Evolutionary conservation across 2,888 invertebrate species (phyloP).

Genomic region (Sphinx pinastri): DNA sequence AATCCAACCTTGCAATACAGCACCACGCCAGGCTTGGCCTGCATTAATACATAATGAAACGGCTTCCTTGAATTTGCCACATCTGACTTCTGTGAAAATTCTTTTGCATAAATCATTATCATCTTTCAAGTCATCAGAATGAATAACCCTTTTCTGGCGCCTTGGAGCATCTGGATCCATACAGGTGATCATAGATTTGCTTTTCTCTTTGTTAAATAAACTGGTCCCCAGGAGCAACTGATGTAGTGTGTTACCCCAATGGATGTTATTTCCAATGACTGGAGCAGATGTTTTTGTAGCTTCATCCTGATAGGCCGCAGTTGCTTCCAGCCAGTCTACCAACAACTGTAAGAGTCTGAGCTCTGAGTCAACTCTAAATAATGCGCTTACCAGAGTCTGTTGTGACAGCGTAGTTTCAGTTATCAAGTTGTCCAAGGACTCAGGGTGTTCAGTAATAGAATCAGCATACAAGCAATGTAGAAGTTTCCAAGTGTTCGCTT

Average conservation of each 20-base stretch:
- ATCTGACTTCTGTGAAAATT: slow-evolving; percentile 90
- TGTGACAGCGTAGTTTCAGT: slow-evolving; percentile 70
- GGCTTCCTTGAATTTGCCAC: slow-evolving; percentile 94
- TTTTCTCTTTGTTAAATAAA: slow-evolving; percentile 76
- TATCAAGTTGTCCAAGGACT: slow-evolving; percentile 76
- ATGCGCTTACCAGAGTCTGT: slow-evolving; percentile 65
- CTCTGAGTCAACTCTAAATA: slow-evolving; percentile 80
- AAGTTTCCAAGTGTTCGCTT: slow-evolving; percentile 95
- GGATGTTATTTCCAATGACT: slow-evolving; percentile 85
- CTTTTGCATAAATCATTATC: slow-evolving; percentile 79
- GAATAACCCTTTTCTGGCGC: slow-evolving; percentile 90
- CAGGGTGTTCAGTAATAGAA: slow-evolving; percentile 85
- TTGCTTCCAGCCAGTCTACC: slow-evolving; percentile 96
- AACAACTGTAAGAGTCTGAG: slow-evolving; percentile 91
- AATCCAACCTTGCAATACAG: slow-evolving; percentile 95
- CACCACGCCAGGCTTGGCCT: slow-evolving; percentile 96
- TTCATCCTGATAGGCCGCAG: slow-evolving; percentile 91
- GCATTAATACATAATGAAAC: slow-evolving; percentile 92
- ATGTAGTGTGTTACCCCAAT: slow-evolving; percentile 96
- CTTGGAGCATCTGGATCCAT: slow-evolving; percentile 96
- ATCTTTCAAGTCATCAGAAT: slow-evolving; percentile 94
- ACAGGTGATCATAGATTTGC: slow-evolving; percentile 83
- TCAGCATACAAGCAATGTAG: slow-evolving; percentile 92
- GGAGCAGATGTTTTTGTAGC: slow-evolving; percentile 73
- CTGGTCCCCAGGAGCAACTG: slow-evolving; percentile 85